phyloP scores from a whole-genome alignment of 2,113 vertebrate species.

The Trichomycterus rosablanca region DNA sequence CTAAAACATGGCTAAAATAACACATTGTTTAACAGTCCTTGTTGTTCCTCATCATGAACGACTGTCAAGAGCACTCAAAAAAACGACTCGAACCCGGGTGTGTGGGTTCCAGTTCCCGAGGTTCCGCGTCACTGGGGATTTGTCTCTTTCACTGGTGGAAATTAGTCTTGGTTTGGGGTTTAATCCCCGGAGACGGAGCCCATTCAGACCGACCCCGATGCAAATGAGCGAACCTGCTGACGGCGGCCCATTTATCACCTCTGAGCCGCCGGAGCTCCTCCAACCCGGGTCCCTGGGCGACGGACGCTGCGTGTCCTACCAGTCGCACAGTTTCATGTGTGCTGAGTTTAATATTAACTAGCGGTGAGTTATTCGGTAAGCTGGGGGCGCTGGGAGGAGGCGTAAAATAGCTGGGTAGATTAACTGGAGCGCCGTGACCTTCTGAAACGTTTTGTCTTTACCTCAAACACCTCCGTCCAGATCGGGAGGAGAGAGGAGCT shows the following conservation, averaged over 20 bases:
- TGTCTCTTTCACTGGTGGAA: constrained; percentile 31
- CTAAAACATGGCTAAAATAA: too few relatives aligned
- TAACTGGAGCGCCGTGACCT: constrained; percentile 20
- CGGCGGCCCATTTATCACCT: constrained; percentile 30
- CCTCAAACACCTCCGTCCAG: background rate
- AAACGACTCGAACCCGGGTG: background rate
- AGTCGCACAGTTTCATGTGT: constrained; percentile 7
- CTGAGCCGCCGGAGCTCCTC: constrained; percentile 9
- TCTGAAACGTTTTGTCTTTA: constrained; percentile 1
- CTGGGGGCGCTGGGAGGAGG: background rate
- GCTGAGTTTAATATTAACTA: constrained; percentile 19
- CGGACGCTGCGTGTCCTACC: background rate
- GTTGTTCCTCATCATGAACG: too few relatives aligned
- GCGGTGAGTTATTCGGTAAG: constrained; percentile 3
- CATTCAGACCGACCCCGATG: constrained; percentile 33
- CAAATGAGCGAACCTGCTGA: constrained; percentile 33
- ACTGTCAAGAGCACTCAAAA: too few relatives aligned
- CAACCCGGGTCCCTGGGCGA: constrained; percentile 15
- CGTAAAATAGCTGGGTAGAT: constrained; percentile 16
- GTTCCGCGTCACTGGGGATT: background rate
- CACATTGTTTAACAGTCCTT: too few relatives aligned
- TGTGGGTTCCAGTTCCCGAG: background rate
- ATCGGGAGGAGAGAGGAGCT: background rate
- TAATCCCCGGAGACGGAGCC: constrained; percentile 29
- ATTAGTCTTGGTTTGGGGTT: constrained; percentile 32